Percentiles rank a stretch among this genome's conserved stretches.
phyloP scores from a whole-genome alignment of 2,113 vertebrate species.

The Microcebus lehilahytsara region DNA sequence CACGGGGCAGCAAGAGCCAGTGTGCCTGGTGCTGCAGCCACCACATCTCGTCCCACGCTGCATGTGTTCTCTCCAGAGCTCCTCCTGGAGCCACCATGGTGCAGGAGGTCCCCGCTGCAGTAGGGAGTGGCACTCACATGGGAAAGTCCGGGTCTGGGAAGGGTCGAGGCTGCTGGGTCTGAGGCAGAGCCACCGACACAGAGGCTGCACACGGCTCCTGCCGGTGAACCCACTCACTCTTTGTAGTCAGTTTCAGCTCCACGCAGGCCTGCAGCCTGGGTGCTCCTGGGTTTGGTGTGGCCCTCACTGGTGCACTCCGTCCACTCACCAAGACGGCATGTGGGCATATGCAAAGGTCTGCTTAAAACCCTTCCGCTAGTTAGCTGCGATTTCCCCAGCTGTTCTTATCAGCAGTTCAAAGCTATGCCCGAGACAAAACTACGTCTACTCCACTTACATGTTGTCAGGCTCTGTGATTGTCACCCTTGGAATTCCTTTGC shows the following conservation, averaged over 20 bases:
- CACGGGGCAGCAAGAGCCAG: fast-evolving
- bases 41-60: too few species aligned
- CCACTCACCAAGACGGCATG: fast-evolving
- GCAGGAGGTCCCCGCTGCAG: fast-evolving
- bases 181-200: fast-evolving
- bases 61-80: neutral
- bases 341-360: neutral
- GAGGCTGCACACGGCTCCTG: too few species aligned
- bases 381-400: neutral
- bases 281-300: fast-evolving
- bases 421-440: neutral
- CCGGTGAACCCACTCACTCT: neutral
- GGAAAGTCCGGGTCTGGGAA: neutral
- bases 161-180: fast-evolving
- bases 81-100: fast-evolving
- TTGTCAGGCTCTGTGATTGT: neutral
- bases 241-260: neutral
- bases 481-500: neutral
- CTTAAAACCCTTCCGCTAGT: neutral
- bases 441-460: neutral
- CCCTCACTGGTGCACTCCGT: too few species aligned
- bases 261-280: neutral
- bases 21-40: fast-evolving
- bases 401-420: neutral
- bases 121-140: fast-evolving